Evolutionary conservation across 2,888 invertebrate genomes (phyloP).

Genomic region (Amphiduros pacificus): DNA sequence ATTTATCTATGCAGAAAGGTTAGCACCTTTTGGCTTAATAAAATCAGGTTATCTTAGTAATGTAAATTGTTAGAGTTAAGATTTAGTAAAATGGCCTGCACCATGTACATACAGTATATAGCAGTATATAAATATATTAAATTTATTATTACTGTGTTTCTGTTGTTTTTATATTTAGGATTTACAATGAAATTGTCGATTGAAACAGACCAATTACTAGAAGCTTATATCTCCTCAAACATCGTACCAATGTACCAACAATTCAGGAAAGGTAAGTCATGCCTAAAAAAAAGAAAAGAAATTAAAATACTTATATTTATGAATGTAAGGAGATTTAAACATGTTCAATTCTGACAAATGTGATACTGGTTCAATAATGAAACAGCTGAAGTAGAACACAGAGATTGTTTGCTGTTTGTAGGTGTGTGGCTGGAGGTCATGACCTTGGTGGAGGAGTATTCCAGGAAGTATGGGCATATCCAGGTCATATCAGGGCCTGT

Average conservation of each 20-base stretch:
- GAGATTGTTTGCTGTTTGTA: slow-evolving; percentile 23
- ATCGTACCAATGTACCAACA: slow-evolving; percentile 44
- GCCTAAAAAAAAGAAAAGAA: too few species aligned
- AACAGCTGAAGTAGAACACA: not conserved
- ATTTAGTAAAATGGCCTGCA: too few species aligned
- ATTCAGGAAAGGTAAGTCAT: slow-evolving; percentile 38
- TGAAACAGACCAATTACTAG: not conserved
- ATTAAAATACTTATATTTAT: too few species aligned
- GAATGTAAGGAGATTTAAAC: too few species aligned
- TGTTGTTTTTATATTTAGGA: slow-evolving; percentile 7
- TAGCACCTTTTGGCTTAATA: too few species aligned
- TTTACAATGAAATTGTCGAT: not conserved
- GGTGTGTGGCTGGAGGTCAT: slow-evolving; percentile 42
- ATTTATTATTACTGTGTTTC: too few species aligned
- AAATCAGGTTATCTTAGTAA: too few species aligned
- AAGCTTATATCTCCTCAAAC: slow-evolving; percentile 31
- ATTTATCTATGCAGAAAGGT: too few species aligned
- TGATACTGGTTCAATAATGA: not conserved
- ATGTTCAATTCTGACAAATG: too few species aligned
- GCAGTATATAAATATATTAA: too few species aligned
- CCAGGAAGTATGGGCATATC: slow-evolving; percentile 31
- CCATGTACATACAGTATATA: too few species aligned
- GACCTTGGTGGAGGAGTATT: slow-evolving; percentile 38
- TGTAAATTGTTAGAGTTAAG: too few species aligned
- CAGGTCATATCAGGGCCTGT: slow-evolving; percentile 41